Base-by-base conservation (phyloP, 2,888 invertebrate species). In the Calliphora vomitoria region DNA sequence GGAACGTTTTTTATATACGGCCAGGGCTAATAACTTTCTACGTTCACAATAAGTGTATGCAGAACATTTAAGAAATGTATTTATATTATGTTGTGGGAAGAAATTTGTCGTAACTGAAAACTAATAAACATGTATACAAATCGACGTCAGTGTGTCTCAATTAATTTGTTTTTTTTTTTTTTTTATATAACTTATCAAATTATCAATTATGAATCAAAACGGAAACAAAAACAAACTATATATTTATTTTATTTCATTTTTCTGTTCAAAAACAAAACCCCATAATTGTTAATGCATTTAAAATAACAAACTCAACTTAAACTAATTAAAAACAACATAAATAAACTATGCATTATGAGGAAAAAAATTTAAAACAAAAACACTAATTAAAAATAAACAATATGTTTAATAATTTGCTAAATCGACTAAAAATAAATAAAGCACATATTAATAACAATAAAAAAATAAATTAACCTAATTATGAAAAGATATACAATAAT, bases 311-410 rank as follows among this genome's bases (percentile, higher is more conserved):
- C 6, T 20, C 44, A 35, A 53, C 35, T 72, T 66, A n/a, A 81
- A 64, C 38, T 76, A 68, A 78, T 62, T 72, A 55, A 72, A 66
- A 81, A 82, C n/a, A 71, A 62, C 71, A 53, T n/a, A 53, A 74
- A 75, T 53, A 11, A 62, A 55, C n/a, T 55, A 5, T 11, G 11
- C 8, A 53, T 80, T 20, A 78, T 18, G 58, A 31, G 55, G n/a
- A n/a, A 64, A 78, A 71, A 76, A 8, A 44, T 13, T 13, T 71
- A 68, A 82, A 76, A 47, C 15, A 75, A 86, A 85, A 82, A 79
- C 15, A 38, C 66, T 76, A 76, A 60, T 82, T 60, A 74, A 78
- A 50, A 66, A 62, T 41, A 82, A 83, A 74, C 64, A 80, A 81
- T 15, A 47, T 25, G 13, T 79, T 31, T 50, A 69, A 64, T 55